Base-by-base conservation (phyloP, 2,797 vertebrate genomes). In the Danio albolineatus region DNA sequence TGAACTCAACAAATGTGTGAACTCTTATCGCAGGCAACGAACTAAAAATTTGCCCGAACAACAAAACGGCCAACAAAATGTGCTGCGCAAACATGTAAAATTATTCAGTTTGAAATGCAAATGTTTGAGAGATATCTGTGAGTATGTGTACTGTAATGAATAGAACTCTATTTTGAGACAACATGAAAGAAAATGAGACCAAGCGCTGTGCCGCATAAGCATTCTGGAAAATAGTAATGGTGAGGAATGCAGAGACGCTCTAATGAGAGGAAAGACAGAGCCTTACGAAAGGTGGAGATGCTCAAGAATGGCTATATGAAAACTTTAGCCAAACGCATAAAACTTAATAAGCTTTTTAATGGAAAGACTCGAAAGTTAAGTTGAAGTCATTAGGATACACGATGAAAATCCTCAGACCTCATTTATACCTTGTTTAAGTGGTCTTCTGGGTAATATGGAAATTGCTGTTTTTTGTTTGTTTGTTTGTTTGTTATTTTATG, bases 61-160 rank as follows among this genome's bases (percentile, higher is more conserved):
- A 69, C 61, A 77, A 67, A 67, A 57, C 3, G 21, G 44, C 53
- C 28, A 67, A 43, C 48, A 65, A 76, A 76, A 57, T 44, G 41
- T 10, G 7, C 49, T 56, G 51, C 0, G 1, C 21, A 77, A 67
- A 66, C 21, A 53, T 54, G 41, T 57, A 38, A 13, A 57, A 65
- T 67, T 38, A 77, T 77, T 77, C 75, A 19, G 75, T 77, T 77
- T 77, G 53, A 77, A 77, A 77, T 77, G 75, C 53, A 77, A 67
- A 59, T 77, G 51, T 77, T 14, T 56, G 41, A 57, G 19, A 28
- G 7, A 59, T 67, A 57, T 77, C 75, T 67, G 19, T 36, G 62
- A 56, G 28, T 56, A 66, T 67, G 41, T 67, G 62, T 28, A 28
- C 28, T 28, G 28, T 59, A 77, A 57, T 67, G 41, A 76, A 57